Evolutionary conservation across 2,888 invertebrate genomes (phyloP), one percentile per base, ranked within the genome.

Genomic region (Perizoma flavofasciatum): DNA sequence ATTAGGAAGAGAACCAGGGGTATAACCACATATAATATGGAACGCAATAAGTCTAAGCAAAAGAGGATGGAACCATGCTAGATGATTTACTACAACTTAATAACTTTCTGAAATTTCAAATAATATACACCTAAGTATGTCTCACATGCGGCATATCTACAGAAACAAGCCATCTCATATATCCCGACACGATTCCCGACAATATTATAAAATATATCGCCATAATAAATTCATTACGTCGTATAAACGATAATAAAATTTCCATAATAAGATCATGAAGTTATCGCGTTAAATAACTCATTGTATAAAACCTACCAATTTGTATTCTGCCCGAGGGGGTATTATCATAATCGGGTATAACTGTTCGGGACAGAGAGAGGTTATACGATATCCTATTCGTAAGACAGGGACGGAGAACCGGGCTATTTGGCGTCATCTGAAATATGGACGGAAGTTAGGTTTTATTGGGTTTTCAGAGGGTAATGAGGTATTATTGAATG

Each of bases 221-320:
- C 59, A 69, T 70, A 69, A 69, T 72, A 70, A 69, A 72, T 72
- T 69, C 68, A 70, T 70, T 68, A 68, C 52, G 57, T 65, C 69
- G 66, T 65, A 61, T 68, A 68, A 69, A 66, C 66, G 65, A 63
- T 67, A 68, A 71, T 72, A 70, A 73, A 76, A 77, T 75, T 68
- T 67, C 64, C 71, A 72, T 74, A 75, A 73, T 77, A 73, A 73
- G 73, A 80, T 82, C 78, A 79, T 82, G 66, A 77, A 76, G 66
- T 61, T 71, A 73, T 73, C 74, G 77, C 82, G 81, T 83, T 86
- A 84, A 86, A 88, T 86, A 88, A 83, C 82, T 89, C 88, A 81
- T 83, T 83, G 86, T 85, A 89, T 86, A 88, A 88, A 88, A 89
- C 80, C 77, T 78, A 81, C 88, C 87, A 84, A 89, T 89, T 89